Evolutionary conservation across 92 coral and sea anemone genomes (phyloP).

Genomic region (Metridium senile): DNA sequence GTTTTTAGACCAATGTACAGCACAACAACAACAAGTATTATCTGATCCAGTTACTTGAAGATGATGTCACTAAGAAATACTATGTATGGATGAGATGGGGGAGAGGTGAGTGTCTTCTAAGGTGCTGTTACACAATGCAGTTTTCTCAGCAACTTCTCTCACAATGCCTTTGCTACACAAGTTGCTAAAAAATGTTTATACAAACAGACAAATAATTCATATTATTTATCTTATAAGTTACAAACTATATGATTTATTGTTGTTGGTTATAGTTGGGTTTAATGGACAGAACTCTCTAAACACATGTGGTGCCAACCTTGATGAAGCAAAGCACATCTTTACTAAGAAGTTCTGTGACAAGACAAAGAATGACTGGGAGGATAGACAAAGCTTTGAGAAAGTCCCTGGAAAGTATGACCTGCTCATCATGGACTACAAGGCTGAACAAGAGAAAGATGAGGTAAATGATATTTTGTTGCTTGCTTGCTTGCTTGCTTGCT

Average conservation of each 20-base stretch:
- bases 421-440: constrained; percentile 92
- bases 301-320: constrained; percentile 83
- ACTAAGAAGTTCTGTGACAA: constrained; percentile 90
- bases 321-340: constrained; percentile 73
- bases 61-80: constrained; percentile 77
- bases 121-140: too few relatives aligned
- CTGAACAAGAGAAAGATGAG: constrained; percentile 74
- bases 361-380: constrained; percentile 90
- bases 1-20: constrained; percentile 89
- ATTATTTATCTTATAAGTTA: too few relatives aligned
- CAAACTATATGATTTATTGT: too few relatives aligned
- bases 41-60: constrained; percentile 89
- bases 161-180: too few relatives aligned
- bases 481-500: not conserved
- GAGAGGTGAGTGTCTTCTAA: constrained; percentile 56
- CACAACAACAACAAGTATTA: constrained; percentile 95
- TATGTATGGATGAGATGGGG: constrained; percentile 99
- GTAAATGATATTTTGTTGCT: constrained; percentile 36
- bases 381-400: constrained; percentile 68
- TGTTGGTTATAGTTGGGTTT: constrained; percentile 73
- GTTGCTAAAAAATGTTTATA: too few relatives aligned
- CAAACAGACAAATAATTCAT: too few relatives aligned
- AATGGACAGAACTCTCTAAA: constrained; percentile 88
- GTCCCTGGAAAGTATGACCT: constrained; percentile 93
- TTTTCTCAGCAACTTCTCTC: too few relatives aligned